Evolutionary conservation across 2,888 invertebrate species (phyloP).

Genomic region (Lycia hirtaria): DNA sequence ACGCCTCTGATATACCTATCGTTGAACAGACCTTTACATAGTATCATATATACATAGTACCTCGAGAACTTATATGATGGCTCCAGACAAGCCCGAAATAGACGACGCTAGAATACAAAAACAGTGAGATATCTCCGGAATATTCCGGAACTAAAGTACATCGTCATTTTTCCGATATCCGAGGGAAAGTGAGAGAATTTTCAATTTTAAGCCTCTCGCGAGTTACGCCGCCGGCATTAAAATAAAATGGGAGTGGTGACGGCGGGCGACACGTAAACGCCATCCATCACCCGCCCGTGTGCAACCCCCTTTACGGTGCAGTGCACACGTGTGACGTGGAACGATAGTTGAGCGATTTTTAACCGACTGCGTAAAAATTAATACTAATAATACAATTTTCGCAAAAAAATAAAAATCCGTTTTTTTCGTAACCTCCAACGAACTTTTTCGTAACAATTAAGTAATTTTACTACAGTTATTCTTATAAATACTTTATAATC

Average conservation of each 20-base stretch:
- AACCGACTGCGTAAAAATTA: too few relatives aligned
- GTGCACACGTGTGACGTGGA: slow-evolving; percentile 51
- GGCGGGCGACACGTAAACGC: slow-evolving; percentile 79
- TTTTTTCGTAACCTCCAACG: too few relatives aligned
- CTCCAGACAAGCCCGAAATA: slow-evolving; percentile 11
- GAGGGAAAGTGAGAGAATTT: slow-evolving; percentile 70
- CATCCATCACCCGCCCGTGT: slow-evolving; percentile 76
- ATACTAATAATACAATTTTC: too few relatives aligned
- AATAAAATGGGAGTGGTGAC: slow-evolving; percentile 76
- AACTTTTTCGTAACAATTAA: too few relatives aligned
- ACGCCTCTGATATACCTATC: too few relatives aligned
- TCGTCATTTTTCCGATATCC: slow-evolving; percentile 65
- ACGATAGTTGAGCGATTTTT: slow-evolving; percentile 38
- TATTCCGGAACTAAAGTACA: slow-evolving; percentile 37
- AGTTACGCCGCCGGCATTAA: slow-evolving; percentile 72
- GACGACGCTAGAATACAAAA: slow-evolving; percentile 20
- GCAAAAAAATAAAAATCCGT: too few relatives aligned
- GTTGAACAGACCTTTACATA: too few relatives aligned
- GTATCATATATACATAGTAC: too few relatives aligned
- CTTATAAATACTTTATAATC: too few relatives aligned
- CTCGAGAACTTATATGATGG: too few relatives aligned
- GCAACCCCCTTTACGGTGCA: slow-evolving; percentile 57
- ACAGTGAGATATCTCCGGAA: slow-evolving; percentile 8
- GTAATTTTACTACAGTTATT: too few relatives aligned
- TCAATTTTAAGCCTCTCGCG: slow-evolving; percentile 80